Base-by-base conservation (phyloP, 2,113 vertebrate species). In the Clarias magur region DNA sequence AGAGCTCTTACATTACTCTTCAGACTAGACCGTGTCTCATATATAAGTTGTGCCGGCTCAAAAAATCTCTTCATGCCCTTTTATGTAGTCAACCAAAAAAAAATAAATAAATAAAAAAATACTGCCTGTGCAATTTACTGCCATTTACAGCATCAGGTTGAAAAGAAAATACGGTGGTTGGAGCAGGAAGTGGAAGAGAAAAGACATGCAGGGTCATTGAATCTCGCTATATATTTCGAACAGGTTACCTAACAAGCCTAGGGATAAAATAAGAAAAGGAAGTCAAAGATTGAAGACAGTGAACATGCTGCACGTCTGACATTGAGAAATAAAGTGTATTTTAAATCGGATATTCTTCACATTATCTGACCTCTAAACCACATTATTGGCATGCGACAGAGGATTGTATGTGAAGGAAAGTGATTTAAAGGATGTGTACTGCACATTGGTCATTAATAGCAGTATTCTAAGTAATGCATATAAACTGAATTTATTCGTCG, bases 211-310 rank as follows among this genome's bases (percentile, higher is more conserved):
- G 48, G 25, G 38, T 88, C 82, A 79, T 70, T 79, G 19, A 30
- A 79, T 85, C 72, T 83, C 17, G 11, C 76, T 21, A 53, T 62
- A 73, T 42, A 85, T 85, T 85, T 34, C 34, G 62, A 53, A 30
- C 60, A 76, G 38, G 59, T 78, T 70, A 34, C 5, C n/a, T 23
- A 25, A 68, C 27, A 21, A 13, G 65, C 19, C 79, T 59, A 23
- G 8, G 30, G 23, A 68, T 70, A 57, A 85, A 72, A 83, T 79
- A 56, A 30, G 84, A 86, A 72, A 34, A 60, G 59, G n/a, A 65
- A 82, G 30, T 80, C 80, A 63, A 23, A 25, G 23, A 48, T 38
- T 63, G 60, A 65, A 82, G 80, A 38, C 62, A 63, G 70, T 12
- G 16, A 23, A 13, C n/a, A 59, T 15, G 42, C 11, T 21, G 67